These are phyloP conservation scores for Pelagia noctiluca DNA, from an alignment of 30 jellyfish, hydroid and myxozoan species.

Conservation along the genomic window DNA sequence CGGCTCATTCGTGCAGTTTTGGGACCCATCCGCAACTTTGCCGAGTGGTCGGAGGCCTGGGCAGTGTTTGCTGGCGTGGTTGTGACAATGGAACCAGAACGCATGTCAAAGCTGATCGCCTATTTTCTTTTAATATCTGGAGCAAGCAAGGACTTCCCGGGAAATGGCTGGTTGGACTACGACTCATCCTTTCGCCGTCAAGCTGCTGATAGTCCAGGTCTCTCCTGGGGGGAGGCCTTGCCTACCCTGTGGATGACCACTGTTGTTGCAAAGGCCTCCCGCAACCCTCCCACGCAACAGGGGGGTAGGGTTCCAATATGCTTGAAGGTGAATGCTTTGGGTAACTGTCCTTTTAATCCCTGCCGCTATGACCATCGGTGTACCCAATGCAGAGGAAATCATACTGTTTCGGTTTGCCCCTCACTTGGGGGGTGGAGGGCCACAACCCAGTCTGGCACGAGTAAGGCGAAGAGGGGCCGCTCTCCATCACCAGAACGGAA, in stretches of 20 bases:
- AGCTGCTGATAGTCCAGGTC: background rate
- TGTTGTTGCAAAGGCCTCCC: background rate
- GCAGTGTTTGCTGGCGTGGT: background rate
- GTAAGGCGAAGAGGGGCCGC: no score
- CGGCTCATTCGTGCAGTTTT: background rate
- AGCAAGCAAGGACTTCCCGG: conserved; percentile 8
- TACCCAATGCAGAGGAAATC: conserved; percentile 4
- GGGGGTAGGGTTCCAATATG: no score
- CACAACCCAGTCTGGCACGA: no score
- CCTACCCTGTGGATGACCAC: conserved; percentile 39
- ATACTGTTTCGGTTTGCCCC: background rate
- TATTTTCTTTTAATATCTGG: conserved; percentile 13
- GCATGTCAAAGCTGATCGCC: background rate
- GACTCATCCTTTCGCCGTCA: conserved; percentile 4
- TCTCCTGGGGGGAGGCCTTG: conserved; percentile 12
- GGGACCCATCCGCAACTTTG: conserved; percentile 15
- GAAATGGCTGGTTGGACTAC: conserved; percentile 27
- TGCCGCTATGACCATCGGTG: conserved; percentile 21
- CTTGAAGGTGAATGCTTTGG: conserved; percentile 1
- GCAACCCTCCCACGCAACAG: background rate
- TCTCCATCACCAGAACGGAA: no score
- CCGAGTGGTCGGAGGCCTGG: conserved; percentile 59
- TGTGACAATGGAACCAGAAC: background rate
- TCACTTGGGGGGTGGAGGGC: no score
- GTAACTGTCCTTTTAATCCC: background rate